Evolutionary conservation across 2,797 vertebrate genomes (phyloP), one percentile per base, ranked within the genome.

Genomic region (Syngnathus rostellatus): DNA sequence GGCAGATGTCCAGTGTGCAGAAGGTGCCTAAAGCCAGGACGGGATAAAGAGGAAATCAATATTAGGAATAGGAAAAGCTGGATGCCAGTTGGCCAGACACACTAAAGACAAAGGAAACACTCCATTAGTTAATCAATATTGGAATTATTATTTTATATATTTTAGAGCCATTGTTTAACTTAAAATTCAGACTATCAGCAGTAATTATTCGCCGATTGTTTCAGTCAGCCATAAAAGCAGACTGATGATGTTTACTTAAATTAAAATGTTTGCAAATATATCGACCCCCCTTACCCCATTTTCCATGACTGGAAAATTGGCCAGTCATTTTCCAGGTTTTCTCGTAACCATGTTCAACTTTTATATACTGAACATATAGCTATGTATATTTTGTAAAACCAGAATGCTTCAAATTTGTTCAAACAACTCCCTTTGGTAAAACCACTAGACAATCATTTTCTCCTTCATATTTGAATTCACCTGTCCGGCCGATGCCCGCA

Each of bases 1-100:
- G 89, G 70, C 93, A 94, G 78, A 94, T 94, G 87, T 94, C 93
- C 81, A 94, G 86, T 54, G 93, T 94, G 77, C 93, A 94, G 87
- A 94, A 94, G 1, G 93, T 94, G 73, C 93, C 93, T 94, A 64
- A 58, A 62, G 5, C 54, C 0, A 43, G 5, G 25, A 53, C 57
- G 7, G 43, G 31, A 61, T 6, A 14, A 37, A 23, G 23, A 50
- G 59, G 8, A 40, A 50, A 21, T 64, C 45, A 40, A 38, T 37
- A 64, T 51, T 39, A 17, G 17, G 11, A 10, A 12, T 38, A 14
- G 9, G 1, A 7, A 46, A 37, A 17, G 51, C n/a, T 23, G n/a
- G n/a, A 23, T 10, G 51, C n/a, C 51, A 53, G 38, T 40, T 58
- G 55, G 31, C 31, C 5, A 60, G 19, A 60, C 38, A 40, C 39